phyloP scores from a whole-genome alignment of 2,797 vertebrate species.

The Poeciliopsis presidionis region DNA sequence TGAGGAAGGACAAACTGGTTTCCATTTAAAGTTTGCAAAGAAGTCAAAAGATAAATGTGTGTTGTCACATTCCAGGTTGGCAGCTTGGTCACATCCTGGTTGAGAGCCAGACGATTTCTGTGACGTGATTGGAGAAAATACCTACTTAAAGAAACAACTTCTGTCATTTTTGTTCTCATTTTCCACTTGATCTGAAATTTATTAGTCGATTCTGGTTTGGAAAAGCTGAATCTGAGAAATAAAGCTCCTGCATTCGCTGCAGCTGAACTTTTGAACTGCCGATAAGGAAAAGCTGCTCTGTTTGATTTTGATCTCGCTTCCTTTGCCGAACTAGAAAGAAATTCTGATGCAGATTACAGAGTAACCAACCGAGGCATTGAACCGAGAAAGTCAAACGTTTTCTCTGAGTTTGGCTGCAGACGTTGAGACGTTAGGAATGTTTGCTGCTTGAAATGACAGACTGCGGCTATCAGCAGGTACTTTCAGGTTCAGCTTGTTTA shows the following conservation, averaged over 20 bases:
- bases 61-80: slow-evolving; percentile 11
- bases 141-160: not conserved
- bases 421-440: slow-evolving; percentile 1
- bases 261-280: slow-evolving; percentile 12
- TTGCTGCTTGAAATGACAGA: not conserved
- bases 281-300: not conserved
- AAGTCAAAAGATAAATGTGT: not conserved
- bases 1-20: not conserved
- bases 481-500: not conserved
- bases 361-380: not conserved
- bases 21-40: not conserved
- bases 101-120: not conserved
- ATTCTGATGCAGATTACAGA: slow-evolving; percentile 3
- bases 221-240: not conserved
- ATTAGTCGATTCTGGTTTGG: not conserved
- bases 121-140: not conserved
- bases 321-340: not conserved
- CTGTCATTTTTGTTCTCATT: not conserved
- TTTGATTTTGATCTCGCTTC: slow-evolving; percentile 4
- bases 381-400: not conserved
- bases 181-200: not conserved
- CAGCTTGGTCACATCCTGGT: slow-evolving; percentile 8
- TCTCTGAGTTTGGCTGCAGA: not conserved
- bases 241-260: not conserved
- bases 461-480: no score